phyloP scores from a whole-genome alignment of 1,140 invertebrate genomes.

The Streblospio benedicti region DNA sequence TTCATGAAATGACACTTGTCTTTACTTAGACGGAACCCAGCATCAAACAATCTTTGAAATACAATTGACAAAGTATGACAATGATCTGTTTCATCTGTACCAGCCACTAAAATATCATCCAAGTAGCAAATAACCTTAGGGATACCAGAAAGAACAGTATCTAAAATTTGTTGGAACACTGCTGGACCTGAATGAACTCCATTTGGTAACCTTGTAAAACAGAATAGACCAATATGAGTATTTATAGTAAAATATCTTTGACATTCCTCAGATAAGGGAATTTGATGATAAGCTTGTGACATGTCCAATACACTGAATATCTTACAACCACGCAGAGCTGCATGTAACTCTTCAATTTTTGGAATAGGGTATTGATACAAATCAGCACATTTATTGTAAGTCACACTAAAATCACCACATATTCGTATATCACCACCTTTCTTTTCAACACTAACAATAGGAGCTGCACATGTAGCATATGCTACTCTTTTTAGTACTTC shows the following conservation, averaged over 20 bases:
- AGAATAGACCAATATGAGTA: conserved; percentile 47
- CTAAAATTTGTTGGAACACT: conserved; percentile 51
- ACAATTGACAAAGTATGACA: conserved; percentile 1
- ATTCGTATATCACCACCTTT: too few relatives aligned
- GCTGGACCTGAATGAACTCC: conserved; percentile 48
- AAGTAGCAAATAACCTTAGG: conserved; percentile 27
- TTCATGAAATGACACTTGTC: conserved; percentile 2
- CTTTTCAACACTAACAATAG: too few relatives aligned
- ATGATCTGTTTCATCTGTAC: conserved; percentile 15
- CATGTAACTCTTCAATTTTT: conserved; percentile 30
- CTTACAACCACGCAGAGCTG: conserved; percentile 24
- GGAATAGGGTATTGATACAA: conserved; percentile 38
- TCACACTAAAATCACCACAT: too few relatives aligned
- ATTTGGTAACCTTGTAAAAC: conserved; percentile 47
- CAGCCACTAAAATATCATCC: conserved; percentile 19
- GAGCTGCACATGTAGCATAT: too few relatives aligned
- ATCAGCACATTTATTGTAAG: too few relatives aligned
- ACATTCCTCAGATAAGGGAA: conserved; percentile 14
- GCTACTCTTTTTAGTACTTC: too few relatives aligned
- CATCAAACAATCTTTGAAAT: not conserved
- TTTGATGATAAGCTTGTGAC: conserved; percentile 23
- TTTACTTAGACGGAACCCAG: conserved; percentile 9
- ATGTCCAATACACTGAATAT: conserved; percentile 35
- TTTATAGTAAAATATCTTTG: conserved; percentile 30
- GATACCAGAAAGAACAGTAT: conserved; percentile 33